Evolutionary conservation across 2,113 vertebrate genomes (phyloP), one percentile per base, ranked within the genome.

Genomic region (Syrmaticus mikado): DNA sequence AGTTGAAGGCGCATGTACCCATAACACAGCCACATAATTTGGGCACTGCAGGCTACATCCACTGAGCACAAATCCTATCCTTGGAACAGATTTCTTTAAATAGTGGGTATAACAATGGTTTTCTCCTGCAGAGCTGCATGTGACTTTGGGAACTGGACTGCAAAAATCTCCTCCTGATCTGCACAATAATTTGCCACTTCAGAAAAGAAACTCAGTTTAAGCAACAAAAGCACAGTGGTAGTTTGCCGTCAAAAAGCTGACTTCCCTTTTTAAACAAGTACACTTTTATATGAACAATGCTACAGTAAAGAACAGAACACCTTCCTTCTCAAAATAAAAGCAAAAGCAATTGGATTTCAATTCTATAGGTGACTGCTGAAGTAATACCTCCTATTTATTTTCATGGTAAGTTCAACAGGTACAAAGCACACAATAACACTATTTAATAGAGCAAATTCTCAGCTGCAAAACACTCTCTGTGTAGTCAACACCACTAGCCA

Each of bases 61-160:
- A 0, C 15, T 1, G 1, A 83, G 9, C 0, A 0, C 11, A 66
- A 55, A 4, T 64, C 25, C 34, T 40, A 12, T 10, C 22, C 15
- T 64, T 3, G 1, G 46, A 66, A 64, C 13, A 28, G 27, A 4
- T 11, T 10, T 8, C 46, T 41, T 27, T 10, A 15, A 1, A 27
- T 15, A 28, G 25, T 0, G 53, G 20, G 21, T 0, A 28, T 12
- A 3, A 52, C 3, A 81, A 55, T 3, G 3, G 11, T 10, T 11
- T 34, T 12, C 22, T 72, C 32, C 48, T 36, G 30, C n/a, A 43
- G 10, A 78, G 8, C 11, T 65, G 13, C 38, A 19, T 1, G 0
- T 17, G 21, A 45, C n/a, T 82, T 28, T 14, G 19, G 41, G 38
- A 84, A 57, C 34, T 2, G 13, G 11, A 62, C 8, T 40, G 41